phyloP scores from a whole-genome alignment of 2,113 vertebrate species.

The Natator depressus region DNA sequence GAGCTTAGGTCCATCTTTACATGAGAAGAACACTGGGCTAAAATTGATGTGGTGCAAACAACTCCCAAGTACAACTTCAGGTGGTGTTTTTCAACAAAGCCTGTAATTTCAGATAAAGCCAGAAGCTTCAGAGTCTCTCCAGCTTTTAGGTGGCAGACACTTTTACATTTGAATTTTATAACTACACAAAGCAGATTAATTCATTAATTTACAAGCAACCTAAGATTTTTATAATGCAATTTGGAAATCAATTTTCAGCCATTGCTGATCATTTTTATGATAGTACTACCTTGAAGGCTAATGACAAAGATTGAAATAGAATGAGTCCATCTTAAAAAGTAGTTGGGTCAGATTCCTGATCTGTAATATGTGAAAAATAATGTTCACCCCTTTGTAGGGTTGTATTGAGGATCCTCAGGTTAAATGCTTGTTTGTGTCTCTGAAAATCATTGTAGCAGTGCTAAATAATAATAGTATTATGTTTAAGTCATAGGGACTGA shows the following conservation, averaged over 20 bases:
- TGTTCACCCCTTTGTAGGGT: background rate
- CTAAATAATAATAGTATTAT: background rate
- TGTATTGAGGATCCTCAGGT: background rate
- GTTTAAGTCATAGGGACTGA: background rate
- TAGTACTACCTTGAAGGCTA: accelerated
- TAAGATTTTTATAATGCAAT: background rate
- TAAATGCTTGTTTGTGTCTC: constrained; percentile 2
- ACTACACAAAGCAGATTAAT: background rate
- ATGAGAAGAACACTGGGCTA: background rate
- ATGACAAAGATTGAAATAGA: constrained; percentile 5
- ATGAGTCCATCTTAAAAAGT: background rate
- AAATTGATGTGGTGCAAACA: background rate
- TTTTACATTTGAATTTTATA: background rate
- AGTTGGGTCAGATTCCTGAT: background rate
- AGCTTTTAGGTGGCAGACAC: background rate
- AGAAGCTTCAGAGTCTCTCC: background rate
- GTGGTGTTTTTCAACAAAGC: background rate
- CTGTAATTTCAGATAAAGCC: background rate
- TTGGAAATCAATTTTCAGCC: background rate
- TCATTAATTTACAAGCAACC: background rate
- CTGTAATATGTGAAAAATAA: background rate
- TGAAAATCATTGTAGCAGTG: background rate
- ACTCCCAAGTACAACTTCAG: background rate
- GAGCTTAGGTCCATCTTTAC: background rate
- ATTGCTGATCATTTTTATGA: background rate